Percentiles rank a stretch among this genome's conserved stretches.
Conservation (phyloP, 64 coral and sea anemone species). For the Montipora efflorescens region DNA sequence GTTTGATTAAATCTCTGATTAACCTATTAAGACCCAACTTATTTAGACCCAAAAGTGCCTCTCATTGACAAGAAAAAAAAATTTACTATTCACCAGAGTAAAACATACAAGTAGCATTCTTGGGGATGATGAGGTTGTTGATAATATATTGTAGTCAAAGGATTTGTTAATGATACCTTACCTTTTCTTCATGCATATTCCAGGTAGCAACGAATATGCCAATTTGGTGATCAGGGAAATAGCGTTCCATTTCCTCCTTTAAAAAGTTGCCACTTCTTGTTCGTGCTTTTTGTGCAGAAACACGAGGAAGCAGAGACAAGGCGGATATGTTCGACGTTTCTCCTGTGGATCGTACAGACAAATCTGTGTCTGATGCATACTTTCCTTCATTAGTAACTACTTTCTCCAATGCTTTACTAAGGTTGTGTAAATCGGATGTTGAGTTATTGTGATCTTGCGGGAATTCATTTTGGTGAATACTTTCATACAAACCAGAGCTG, state of each 20-base stretch:
- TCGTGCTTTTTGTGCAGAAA: constrained; percentile 72
- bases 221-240: constrained; percentile 85
- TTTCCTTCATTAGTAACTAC: constrained; percentile 6
- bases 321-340: constrained; percentile 29
- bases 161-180: constrained; percentile 2
- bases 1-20: too few species aligned
- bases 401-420: constrained; percentile 39
- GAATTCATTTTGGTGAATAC: constrained; percentile 5
- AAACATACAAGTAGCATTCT: too few species aligned
- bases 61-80: too few species aligned
- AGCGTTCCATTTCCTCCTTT: constrained; percentile 90
- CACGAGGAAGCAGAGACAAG: constrained; percentile 59
- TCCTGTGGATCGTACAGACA: constrained; percentile 57
- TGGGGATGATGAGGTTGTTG: too few species aligned
- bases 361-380: constrained; percentile 79
- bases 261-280: constrained; percentile 91
- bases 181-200: constrained; percentile 99
- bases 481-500: constrained; percentile 63
- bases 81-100: too few species aligned
- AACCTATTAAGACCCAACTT: too few species aligned
- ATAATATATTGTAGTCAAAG: too few species aligned
- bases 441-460: constrained; percentile 47
- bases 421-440: constrained; percentile 55
- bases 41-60: too few species aligned
- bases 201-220: constrained; percentile 95